phyloP scores from a whole-genome alignment of 2,888 invertebrate genomes.

The Apotomis turbidana region DNA sequence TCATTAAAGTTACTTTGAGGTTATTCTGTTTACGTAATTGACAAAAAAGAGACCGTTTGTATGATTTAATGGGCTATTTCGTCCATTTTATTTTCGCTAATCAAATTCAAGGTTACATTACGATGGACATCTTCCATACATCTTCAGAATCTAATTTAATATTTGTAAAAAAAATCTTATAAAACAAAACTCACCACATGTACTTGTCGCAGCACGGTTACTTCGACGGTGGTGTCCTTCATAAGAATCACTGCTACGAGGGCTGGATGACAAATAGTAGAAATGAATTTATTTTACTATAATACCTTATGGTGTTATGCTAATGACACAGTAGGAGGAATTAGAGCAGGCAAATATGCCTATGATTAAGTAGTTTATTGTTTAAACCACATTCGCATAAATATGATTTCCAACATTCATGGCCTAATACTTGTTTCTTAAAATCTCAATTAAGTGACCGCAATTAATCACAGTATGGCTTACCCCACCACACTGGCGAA shows the following conservation, averaged over 20 bases:
- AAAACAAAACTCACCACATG: constrained; percentile 72
- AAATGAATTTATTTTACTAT: not conserved
- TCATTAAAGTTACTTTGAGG: not conserved
- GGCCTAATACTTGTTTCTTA: no score
- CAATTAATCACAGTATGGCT: no score
- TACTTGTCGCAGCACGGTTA: constrained; percentile 76
- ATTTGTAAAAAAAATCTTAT: not conserved
- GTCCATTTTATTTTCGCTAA: not conserved
- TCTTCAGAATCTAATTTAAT: not conserved
- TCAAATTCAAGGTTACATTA: not conserved
- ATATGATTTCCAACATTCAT: no score
- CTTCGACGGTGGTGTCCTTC: constrained; percentile 74
- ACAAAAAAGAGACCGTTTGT: no score
- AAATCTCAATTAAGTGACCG: no score
- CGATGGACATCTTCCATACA: no score
- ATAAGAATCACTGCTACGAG: constrained; percentile 80
- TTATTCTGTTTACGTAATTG: not conserved
- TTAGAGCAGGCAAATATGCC: no score
- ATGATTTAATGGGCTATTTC: no score
- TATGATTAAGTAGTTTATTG: no score
- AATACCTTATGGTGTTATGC: not conserved
- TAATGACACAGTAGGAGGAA: no score
- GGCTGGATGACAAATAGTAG: constrained; percentile 58
- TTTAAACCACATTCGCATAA: no score
- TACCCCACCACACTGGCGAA: no score